A percentile compares a stretch with the other conserved stretches of the same genome.
These are phyloP conservation scores for Manis crassicaudata DNA, from an alignment of 2,797 vertebrate species.

Conservation along the genomic window DNA sequence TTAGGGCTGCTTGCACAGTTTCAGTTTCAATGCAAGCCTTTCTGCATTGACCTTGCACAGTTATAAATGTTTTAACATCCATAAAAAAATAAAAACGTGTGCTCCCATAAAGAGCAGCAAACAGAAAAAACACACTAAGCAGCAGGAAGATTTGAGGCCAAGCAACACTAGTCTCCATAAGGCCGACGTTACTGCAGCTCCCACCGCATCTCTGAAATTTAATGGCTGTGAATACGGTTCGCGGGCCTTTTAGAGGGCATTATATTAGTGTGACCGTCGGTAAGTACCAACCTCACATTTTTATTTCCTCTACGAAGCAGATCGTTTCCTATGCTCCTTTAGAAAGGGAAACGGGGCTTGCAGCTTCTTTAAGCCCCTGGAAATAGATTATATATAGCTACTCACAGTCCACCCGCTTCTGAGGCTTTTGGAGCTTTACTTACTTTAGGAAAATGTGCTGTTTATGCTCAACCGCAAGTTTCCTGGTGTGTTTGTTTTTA, in stretches of 20 bases:
- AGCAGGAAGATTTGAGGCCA: conserved; percentile 51
- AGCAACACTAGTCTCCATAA: not conserved
- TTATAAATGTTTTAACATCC: conserved; percentile 79
- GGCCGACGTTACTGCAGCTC: not conserved
- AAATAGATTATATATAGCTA: not conserved
- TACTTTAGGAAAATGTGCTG: conserved; percentile 51
- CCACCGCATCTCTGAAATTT: conserved; percentile 46
- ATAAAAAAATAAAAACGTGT: conserved; percentile 69
- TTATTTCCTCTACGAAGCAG: conserved; percentile 63
- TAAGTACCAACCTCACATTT: conserved; percentile 62
- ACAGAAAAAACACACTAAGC: conserved; percentile 62
- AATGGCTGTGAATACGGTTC: conserved; percentile 52
- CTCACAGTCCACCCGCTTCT: not conserved
- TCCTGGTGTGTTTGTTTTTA: conserved; percentile 63
- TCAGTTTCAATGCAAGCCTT: conserved; percentile 64
- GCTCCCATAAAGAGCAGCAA: conserved; percentile 66
- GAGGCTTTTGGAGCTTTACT: conserved; percentile 33
- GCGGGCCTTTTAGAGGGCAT: conserved; percentile 66
- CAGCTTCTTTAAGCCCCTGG: conserved; percentile 1
- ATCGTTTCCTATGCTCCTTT: conserved; percentile 50
- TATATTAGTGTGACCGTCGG: conserved; percentile 68
- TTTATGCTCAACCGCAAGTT: conserved; percentile 15
- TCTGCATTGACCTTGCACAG: conserved; percentile 75
- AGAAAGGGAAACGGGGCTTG: conserved; percentile 50
- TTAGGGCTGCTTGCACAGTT: conserved; percentile 57